Evolutionary conservation across 2,113 vertebrate species (phyloP), one percentile per base, ranked within the genome.

Genomic region (Dascyllus trimaculatus): DNA sequence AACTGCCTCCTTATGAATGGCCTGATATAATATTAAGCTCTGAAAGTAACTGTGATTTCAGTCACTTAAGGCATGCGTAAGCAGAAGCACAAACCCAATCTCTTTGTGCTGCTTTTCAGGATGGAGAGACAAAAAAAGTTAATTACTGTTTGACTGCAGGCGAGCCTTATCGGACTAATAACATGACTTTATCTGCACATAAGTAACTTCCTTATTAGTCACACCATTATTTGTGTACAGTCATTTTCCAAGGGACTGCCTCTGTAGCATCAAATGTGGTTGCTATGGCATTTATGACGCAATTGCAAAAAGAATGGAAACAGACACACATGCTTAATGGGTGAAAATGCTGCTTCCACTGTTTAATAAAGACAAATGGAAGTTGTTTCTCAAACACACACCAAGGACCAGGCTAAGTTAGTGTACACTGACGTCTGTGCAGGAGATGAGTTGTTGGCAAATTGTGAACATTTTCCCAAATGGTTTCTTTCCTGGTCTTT

Each of bases 241-340:
- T 22, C 21, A 54, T 61, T 66, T 73, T 79, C 49, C 61, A 52
- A 21, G 5, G 4, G 21, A 15, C 51, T 26, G 40, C 22, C 19
- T 80, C 9, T 8, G 4, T 13, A 60, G 48, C 17, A 0, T 63
- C 57, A 48, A 17, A 75, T 22, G 62, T 57, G 61, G 56, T 15
- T 43, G 3, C 81, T 25, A 38, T 70, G 80, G 75, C 15, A 9
- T 71, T 57, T 49, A 15, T 78, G 84, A 85, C 9, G 49, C 56
- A 61, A 19, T 17, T 29, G 54, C 67, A 45, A 5, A 57, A 71
- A 64, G 66, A 26, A 40, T 70, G 40, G 54, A 60, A 65, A 75
- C 54, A 74, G 7, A 51, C 53, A 18, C 1, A 0, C 21, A 10
- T 24, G 53, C 40, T 40, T 81, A 72, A 73, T 67, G 75, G 57